Base-by-base conservation (phyloP, 2,113 vertebrate species). In the Grammomys surdaster region DNA sequence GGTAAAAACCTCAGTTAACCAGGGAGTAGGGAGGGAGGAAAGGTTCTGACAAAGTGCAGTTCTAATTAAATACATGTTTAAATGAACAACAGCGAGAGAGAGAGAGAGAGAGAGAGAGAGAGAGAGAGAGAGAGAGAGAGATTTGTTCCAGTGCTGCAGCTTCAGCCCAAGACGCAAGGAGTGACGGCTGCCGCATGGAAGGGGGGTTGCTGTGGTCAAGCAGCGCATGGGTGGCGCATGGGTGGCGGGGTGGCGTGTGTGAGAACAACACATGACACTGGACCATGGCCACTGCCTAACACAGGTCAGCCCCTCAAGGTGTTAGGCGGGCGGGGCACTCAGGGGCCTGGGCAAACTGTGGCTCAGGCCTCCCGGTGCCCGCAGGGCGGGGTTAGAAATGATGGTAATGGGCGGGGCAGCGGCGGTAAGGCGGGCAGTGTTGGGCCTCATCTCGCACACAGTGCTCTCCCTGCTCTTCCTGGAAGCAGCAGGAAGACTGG, bases 31-130 rank as follows among this genome's bases (percentile, higher is more conserved):
- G 97, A 98, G 73, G 96, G 90, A 94, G 96, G 97, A 94, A 22
- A 91, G 92, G 40, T 28, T 95, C 89, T 92, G 98, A 98, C 96
- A 98, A 98, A 98, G 98, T 98, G 98, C 98, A 98, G 98, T 96
- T 97, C 98, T 40, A 40, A 40, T 40, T 89, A 95, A 84, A 90
- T 95, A 95, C 65, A 92, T 58, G 93, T 95, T 97, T 95, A 97
- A 95, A 85, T 95, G 90, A 89, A 94, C 91, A 16, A 95, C 14
- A 90, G 46, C 31, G 19, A 20, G 31, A 69, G 58, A 92, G 88
- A 89, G 95, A 28, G 70, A 65, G 94, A 51, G 19, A 51, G 11
- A 28, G 92, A 48, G 73, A n/a, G n/a, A n/a, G n/a, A n/a, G n/a
- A n/a, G n/a, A n/a, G n/a, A n/a, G n/a, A n/a, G n/a, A n/a, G n/a